A percentile compares a stretch with the other conserved stretches of the same genome.
These are phyloP conservation scores for Drosophila siamana DNA, from an alignment of 2,888 invertebrate genomes.

Conservation along the genomic window DNA sequence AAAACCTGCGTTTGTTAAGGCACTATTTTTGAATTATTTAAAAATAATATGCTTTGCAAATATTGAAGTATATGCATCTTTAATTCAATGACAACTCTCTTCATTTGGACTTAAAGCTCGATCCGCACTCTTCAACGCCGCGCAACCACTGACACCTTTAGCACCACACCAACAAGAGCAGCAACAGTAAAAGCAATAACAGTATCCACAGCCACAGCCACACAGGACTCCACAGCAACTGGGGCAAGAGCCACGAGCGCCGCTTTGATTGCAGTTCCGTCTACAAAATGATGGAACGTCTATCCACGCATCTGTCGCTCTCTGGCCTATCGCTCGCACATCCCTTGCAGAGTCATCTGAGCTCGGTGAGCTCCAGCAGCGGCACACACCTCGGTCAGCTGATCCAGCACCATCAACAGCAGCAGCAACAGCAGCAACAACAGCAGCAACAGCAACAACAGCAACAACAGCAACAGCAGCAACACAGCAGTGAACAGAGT, in stretches of 20 bases:
- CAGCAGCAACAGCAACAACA: conserved; percentile 74
- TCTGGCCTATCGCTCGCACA: conserved; percentile 85
- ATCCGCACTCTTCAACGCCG: conserved; percentile 37
- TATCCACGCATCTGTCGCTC: conserved; percentile 85
- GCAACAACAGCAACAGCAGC: conserved; percentile 73
- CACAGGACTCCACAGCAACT: conserved; percentile 10
- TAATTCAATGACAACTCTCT: background rate
- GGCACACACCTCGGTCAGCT: conserved; percentile 76
- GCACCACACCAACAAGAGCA: conserved; percentile 26
- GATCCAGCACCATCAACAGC: conserved; percentile 71
- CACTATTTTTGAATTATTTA: too few species aligned
- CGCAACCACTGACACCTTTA: conserved; percentile 20
- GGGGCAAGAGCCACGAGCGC: conserved; percentile 41
- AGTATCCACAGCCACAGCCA: conserved; percentile 23
- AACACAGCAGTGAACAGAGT: conserved; percentile 68
- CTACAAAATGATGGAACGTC: conserved; percentile 85
- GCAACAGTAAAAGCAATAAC: too few species aligned
- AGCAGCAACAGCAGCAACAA: conserved; percentile 73
- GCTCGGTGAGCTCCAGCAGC: conserved; percentile 74
- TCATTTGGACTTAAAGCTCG: too few species aligned
- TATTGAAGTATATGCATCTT: background rate
- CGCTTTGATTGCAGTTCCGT: conserved; percentile 51
- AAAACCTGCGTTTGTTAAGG: too few species aligned
- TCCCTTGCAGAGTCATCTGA: conserved; percentile 84
- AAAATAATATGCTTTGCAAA: too few species aligned